These are phyloP conservation scores for Ctenicera cuprea DNA, from an alignment of 2,888 invertebrate species.

Conservation along the genomic window DNA sequence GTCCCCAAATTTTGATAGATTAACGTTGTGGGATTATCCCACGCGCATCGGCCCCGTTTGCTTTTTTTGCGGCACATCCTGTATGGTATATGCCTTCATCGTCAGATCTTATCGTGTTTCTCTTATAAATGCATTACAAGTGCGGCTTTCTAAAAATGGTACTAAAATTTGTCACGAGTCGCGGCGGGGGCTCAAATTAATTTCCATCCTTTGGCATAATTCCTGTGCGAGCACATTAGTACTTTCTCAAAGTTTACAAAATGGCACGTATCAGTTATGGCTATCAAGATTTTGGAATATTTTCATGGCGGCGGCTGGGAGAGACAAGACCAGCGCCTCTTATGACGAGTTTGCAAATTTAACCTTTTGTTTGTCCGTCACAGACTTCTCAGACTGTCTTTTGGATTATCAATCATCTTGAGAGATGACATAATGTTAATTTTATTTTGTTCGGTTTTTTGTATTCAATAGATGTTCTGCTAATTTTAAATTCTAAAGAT, in stretches of 20 bases:
- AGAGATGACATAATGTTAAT: conserved; percentile 59
- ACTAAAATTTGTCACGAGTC: conserved; percentile 40
- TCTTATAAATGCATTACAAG: conserved; percentile 31
- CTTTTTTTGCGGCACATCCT: neutral
- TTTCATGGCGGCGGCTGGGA: conserved; percentile 58
- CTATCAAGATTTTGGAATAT: conserved; percentile 64
- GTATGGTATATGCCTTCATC: conserved; percentile 2
- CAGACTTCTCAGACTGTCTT: conserved; percentile 57
- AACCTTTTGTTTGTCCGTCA: conserved; percentile 63
- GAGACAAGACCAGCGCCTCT: conserved; percentile 63
- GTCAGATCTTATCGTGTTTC: conserved; percentile 26
- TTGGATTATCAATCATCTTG: conserved; percentile 64
- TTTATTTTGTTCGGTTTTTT: conserved; percentile 47
- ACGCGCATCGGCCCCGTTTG: conserved; percentile 26
- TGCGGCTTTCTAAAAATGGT: conserved; percentile 28
- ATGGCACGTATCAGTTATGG: conserved; percentile 59
- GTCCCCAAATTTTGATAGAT: conserved; percentile 19
- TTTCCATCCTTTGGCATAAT: conserved; percentile 41
- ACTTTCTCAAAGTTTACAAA: conserved; percentile 56
- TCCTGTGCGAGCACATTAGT: conserved; percentile 53
- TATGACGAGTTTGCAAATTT: conserved; percentile 66
- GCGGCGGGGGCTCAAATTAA: conserved; percentile 41
- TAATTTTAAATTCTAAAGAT: conserved; percentile 23
- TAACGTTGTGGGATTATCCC: conserved; percentile 1
- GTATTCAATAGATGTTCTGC: conserved; percentile 27